Evolutionary conservation across 2,888 invertebrate genomes (phyloP).

Genomic region (Tenthredo mesomela): DNA sequence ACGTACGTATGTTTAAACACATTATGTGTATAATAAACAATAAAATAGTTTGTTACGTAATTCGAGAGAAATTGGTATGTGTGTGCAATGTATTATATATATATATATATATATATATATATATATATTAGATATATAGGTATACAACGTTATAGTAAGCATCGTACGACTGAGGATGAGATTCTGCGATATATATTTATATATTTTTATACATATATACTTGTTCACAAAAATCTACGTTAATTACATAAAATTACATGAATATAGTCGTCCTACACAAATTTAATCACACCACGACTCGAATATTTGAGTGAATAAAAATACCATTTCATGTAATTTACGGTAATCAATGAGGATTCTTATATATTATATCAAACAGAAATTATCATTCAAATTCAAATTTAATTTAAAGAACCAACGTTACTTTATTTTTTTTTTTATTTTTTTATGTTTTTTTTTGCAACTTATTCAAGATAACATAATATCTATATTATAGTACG

Average conservation of each 20-base stretch:
- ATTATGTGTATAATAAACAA: constrained; percentile 14
- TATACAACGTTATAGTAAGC: background rate
- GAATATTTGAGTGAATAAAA: background rate
- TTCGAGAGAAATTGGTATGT: background rate
- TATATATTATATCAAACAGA: background rate
- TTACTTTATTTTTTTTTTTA: background rate
- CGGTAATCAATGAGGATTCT: background rate
- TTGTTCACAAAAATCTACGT: background rate
- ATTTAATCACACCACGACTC: background rate
- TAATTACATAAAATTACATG: background rate
- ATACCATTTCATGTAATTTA: background rate
- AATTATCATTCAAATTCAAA: no score
- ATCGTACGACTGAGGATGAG: constrained; percentile 10
- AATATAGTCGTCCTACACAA: background rate
- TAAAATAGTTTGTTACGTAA: constrained; percentile 16
- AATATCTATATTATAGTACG: no score
- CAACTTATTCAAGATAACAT: background rate
- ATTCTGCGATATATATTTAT: background rate
- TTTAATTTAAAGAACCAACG: no score
- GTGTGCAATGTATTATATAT: background rate
- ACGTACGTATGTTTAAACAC: constrained; percentile 3
- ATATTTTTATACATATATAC: no score
- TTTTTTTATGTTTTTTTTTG: background rate
- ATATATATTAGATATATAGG: background rate
- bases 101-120: background rate